Conservation (phyloP, 2,113 vertebrate genomes). For the Cariama cristata region DNA sequence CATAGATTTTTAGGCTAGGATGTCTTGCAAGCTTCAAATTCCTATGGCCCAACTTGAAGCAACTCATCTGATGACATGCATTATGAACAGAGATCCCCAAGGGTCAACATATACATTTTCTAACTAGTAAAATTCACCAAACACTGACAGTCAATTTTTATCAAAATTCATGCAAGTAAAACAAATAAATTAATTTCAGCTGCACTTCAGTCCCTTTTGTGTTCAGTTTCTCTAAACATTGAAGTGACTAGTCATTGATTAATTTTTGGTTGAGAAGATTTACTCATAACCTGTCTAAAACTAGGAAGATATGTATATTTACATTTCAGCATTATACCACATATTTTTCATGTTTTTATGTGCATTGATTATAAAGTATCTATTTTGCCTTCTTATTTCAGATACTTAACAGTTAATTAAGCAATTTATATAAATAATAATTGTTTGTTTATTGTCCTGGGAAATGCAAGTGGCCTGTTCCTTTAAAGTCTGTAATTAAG, state of each 20-base stretch:
- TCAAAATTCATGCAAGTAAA: neutral
- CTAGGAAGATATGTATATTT: neutral
- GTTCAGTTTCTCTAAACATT: neutral
- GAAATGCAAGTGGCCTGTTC: neutral
- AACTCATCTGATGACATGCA: neutral
- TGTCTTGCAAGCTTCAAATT: neutral
- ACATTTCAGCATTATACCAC: neutral
- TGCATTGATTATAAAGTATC: neutral
- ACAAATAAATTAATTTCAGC: neutral
- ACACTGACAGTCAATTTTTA: neutral
- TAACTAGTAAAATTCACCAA: neutral
- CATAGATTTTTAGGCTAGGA: neutral
- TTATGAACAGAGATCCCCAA: neutral
- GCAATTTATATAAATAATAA: neutral
- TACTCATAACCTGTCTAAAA: neutral
- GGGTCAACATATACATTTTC: neutral
- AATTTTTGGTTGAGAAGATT: neutral
- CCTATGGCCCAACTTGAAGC: neutral
- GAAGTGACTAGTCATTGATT: neutral
- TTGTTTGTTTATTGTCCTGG: neutral
- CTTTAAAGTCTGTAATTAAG: slow-evolving; percentile 4
- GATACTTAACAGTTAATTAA: neutral
- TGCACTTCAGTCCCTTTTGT: neutral
- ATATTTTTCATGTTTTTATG: neutral
- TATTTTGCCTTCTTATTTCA: neutral